Conservation (phyloP, 1,140 invertebrate species). For the Proctacanthus coquilletti region DNA sequence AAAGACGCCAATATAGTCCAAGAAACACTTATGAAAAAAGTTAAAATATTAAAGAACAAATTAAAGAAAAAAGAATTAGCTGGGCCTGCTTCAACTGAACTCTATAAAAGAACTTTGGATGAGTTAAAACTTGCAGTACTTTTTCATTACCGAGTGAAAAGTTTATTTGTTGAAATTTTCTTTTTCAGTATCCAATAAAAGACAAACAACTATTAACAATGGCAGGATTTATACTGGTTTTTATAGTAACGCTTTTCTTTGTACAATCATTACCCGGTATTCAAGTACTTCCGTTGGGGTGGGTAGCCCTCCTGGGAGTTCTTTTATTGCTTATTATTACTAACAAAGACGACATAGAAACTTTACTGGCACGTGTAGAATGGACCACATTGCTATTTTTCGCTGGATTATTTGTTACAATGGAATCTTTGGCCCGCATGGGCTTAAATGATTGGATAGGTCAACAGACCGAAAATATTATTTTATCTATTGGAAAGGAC, state of each 20-base stretch:
- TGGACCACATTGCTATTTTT: conserved; percentile 71
- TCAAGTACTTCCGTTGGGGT: conserved; percentile 46
- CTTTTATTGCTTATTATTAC: conserved; percentile 49
- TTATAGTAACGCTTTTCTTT: conserved; percentile 55
- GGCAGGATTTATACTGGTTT: conserved; percentile 40
- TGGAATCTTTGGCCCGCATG: conserved; percentile 57
- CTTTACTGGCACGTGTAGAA: conserved; percentile 55
- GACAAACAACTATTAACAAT: conserved; percentile 48
- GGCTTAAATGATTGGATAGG: conserved; percentile 58
- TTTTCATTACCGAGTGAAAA: neutral
- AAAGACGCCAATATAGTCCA: conserved; percentile 57
- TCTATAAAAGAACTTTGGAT: conserved; percentile 43
- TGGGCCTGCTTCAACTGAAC: conserved; percentile 37
- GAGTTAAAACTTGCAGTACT: conserved; percentile 40
- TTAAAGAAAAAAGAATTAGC: conserved; percentile 37
- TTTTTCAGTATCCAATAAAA: conserved; percentile 47
- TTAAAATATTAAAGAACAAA: conserved; percentile 38
- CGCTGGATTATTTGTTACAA: conserved; percentile 62
- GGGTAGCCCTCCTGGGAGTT: conserved; percentile 58
- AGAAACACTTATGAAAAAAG: conserved; percentile 47
- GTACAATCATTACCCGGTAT: conserved; percentile 49
- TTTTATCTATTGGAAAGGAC: conserved; percentile 41
- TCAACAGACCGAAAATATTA: conserved; percentile 44
- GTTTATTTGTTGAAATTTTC: conserved; percentile 3
- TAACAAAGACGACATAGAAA: conserved; percentile 47